Evolutionary conservation across 2,888 invertebrate species (phyloP).

Genomic region (Xylota sylvarum): DNA sequence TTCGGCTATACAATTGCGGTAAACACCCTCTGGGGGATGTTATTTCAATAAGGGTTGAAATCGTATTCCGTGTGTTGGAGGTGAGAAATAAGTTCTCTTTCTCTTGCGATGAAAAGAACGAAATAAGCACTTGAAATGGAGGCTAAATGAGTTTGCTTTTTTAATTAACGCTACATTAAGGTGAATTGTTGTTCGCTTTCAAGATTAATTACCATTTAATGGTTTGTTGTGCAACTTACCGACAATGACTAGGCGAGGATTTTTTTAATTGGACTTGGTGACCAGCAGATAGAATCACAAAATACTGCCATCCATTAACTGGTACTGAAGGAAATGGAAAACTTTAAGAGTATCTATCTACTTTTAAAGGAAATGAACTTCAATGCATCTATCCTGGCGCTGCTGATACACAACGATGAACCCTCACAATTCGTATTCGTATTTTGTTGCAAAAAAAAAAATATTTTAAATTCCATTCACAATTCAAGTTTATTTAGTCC

Average conservation of each 20-base stretch:
- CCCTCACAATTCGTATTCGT: not conserved
- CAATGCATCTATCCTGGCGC: not conserved
- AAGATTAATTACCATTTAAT: constrained; percentile 69
- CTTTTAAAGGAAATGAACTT: not conserved
- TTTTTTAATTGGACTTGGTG: constrained; percentile 44
- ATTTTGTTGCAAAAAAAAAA: not conserved
- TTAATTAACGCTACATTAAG: constrained; percentile 37
- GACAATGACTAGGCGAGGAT: not conserved
- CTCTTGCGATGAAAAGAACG: not conserved
- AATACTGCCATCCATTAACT: constrained; percentile 13
- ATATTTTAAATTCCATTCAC: not conserved
- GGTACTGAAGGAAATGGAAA: too few species aligned
- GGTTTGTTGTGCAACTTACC: constrained; percentile 31
- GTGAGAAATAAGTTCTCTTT: constrained; percentile 28
- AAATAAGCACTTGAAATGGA: constrained; percentile 24
- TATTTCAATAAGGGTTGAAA: constrained; percentile 38
- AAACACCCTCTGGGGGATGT: constrained; percentile 32
- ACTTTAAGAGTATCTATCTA: not conserved
- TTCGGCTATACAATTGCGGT: constrained; percentile 46
- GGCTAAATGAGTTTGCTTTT: constrained; percentile 59
- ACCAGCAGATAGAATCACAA: constrained; percentile 21
- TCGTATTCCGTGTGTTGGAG: constrained; percentile 11
- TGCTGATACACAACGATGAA: not conserved
- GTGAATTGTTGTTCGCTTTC: constrained; percentile 32
- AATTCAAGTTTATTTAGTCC: constrained; percentile 33